Evolutionary conservation across 2,888 invertebrate genomes (phyloP), one percentile per base, ranked within the genome.

Genomic region (Trisateles emortualis): DNA sequence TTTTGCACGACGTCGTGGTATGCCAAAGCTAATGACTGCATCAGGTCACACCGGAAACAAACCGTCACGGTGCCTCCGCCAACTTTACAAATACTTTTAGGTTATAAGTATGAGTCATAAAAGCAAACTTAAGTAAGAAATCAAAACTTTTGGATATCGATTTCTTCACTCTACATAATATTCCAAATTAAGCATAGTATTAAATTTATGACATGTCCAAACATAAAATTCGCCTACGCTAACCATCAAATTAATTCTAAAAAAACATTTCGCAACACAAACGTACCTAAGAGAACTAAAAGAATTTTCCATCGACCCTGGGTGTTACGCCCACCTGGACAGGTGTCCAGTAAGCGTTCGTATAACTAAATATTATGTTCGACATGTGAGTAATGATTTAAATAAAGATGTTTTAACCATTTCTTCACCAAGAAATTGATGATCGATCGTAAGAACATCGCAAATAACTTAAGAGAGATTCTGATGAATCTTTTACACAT

Each of bases 1-100:
- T 86, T 86, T 91, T 82, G 91, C 90, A 87, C 84, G 83, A 85
- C 83, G 84, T 71, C 79, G 76, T 77, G 88, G 85, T 84, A 90
- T 88, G 87, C 81, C 82, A 78, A 74, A 80, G 79, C 78, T 83
- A 82, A 82, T 83, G 80, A 81, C 81, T 81, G 80, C 83, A 84
- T 72, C 84, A 81, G 78, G 77, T 81, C 85, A 72, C 79, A 76
- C 87, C 87, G 88, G 90, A 91, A 91, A 82, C 79, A 49, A 54
- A 59, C 41, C 42, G 57, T 64, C 60, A 59, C 57, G 44, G 56
- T 56, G 39, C 50, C 61, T 54, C 56, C 41, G 13, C 40, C 10
- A 64, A 64, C 46, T 40, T 64, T 47, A 52, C 32, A 24, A 51
- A 36, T 32, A 19, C 3, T n/a, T 8, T 6, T 6, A 22, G 5